Evolutionary conservation across 2,888 invertebrate species (phyloP).

Genomic region (Acanthococcus lagerstroemiae): DNA sequence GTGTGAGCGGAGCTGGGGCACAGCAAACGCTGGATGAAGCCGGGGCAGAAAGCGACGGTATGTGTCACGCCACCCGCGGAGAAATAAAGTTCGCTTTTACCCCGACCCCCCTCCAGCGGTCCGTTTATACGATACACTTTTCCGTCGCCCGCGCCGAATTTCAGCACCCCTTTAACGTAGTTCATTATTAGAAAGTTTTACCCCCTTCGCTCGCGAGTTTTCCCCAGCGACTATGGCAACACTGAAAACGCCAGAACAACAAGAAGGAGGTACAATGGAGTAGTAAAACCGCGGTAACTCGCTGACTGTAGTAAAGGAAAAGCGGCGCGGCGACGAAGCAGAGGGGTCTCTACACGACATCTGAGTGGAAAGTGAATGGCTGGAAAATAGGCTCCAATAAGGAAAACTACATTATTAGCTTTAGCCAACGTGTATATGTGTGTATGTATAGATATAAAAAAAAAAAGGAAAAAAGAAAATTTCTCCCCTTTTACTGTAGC

Average conservation of each 20-base stretch:
- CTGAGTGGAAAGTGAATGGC: conserved; percentile 29
- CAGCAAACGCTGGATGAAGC: background rate
- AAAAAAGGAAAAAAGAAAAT: conserved; percentile 1
- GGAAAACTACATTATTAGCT: conserved; percentile 30
- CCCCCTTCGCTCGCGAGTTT: conserved; percentile 1
- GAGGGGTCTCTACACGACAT: conserved; percentile 22
- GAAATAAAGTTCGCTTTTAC: conserved; percentile 28
- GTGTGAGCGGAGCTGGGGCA: background rate
- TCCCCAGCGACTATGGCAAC: conserved; percentile 24
- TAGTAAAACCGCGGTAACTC: conserved; percentile 23
- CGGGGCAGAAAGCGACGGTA: background rate
- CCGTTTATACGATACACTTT: no score
- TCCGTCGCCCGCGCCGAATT: conserved; percentile 6
- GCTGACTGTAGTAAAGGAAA: conserved; percentile 14
- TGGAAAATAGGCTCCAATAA: conserved; percentile 32
- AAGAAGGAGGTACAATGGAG: conserved; percentile 26
- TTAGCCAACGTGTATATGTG: conserved; percentile 1
- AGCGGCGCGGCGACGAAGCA: background rate
- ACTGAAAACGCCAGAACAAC: conserved; percentile 15
- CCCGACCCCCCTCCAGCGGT: no score
- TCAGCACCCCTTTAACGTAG: conserved; percentile 1
- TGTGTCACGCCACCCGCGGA: conserved; percentile 26
- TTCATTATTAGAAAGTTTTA: conserved; percentile 26
- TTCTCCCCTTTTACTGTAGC: conserved; percentile 14
- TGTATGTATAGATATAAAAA: background rate